phyloP scores from a whole-genome alignment of 64 coral and sea anemone genomes.

The Porites lutea region DNA sequence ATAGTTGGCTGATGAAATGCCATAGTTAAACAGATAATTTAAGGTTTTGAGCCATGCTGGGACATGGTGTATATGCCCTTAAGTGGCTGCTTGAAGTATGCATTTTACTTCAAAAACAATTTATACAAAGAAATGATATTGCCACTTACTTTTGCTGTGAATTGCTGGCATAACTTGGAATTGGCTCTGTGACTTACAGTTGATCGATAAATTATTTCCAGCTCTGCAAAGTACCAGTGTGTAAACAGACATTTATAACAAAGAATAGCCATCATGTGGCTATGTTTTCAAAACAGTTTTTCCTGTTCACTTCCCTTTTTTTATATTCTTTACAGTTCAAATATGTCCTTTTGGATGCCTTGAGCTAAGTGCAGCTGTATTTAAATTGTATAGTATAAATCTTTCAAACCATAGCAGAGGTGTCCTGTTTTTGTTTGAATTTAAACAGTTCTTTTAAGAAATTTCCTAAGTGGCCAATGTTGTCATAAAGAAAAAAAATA shows the following conservation, averaged over 20 bases:
- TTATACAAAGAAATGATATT: too few species aligned
- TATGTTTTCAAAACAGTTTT: not conserved
- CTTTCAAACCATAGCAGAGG: not conserved
- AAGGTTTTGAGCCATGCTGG: too few species aligned
- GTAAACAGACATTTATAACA: not conserved
- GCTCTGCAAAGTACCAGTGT: not conserved
- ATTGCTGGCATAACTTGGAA: too few species aligned
- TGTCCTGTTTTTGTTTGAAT: constrained; percentile 1
- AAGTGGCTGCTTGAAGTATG: too few species aligned
- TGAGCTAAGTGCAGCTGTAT: not conserved
- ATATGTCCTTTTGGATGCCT: not conserved
- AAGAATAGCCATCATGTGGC: not conserved
- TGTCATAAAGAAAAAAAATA: not conserved
- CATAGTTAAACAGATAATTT: too few species aligned
- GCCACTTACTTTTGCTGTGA: too few species aligned
- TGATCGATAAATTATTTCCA: too few species aligned
- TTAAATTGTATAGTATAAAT: constrained; percentile 4
- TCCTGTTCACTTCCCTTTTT: not conserved
- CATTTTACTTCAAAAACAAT: too few species aligned
- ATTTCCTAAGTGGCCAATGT: not conserved
- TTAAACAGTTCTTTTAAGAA: not conserved
- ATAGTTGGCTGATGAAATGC: too few species aligned
- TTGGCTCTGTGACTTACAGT: too few species aligned
- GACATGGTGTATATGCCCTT: too few species aligned
- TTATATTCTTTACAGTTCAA: not conserved